Percentiles rank a stretch among this genome's conserved stretches.
These are phyloP conservation scores for Desmodus rotundus DNA, from an alignment of 2,113 vertebrate species.

Conservation along the genomic window DNA sequence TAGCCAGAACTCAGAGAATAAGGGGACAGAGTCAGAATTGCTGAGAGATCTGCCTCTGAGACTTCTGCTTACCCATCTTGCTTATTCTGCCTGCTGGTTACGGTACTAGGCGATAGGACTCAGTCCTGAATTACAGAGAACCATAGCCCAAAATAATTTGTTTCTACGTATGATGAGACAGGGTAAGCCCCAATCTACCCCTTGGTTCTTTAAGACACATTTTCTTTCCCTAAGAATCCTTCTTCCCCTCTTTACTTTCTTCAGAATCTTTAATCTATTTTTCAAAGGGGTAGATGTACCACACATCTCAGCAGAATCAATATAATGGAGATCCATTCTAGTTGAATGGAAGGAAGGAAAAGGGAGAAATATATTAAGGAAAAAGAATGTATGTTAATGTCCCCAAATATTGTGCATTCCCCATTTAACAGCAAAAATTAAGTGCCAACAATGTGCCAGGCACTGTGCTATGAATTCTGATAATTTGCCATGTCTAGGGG, in stretches of 20 bases:
- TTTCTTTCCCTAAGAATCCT: background rate
- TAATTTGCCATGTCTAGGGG: background rate
- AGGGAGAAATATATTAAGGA: background rate
- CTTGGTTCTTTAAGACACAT: background rate
- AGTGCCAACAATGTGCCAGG: background rate
- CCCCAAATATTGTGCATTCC: background rate
- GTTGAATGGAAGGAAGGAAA: background rate
- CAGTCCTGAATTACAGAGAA: background rate
- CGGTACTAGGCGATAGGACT: rapidly evolving
- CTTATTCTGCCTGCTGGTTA: background rate
- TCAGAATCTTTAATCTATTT: background rate
- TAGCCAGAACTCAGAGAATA: background rate
- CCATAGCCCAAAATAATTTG: background rate
- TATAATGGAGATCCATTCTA: background rate
- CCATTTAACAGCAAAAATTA: background rate
- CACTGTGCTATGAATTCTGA: background rate
- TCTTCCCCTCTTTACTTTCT: background rate
- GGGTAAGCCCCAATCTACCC: background rate
- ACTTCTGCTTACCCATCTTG: background rate
- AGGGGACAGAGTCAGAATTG: background rate
- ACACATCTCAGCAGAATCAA: background rate
- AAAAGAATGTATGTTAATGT: background rate
- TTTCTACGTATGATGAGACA: background rate
- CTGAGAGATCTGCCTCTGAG: rapidly evolving
- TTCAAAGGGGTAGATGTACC: background rate